A percentile compares a stretch with the other conserved stretches of the same genome.
Conservation (phyloP, 2,888 invertebrate genomes). For the Acronicta aceris region DNA sequence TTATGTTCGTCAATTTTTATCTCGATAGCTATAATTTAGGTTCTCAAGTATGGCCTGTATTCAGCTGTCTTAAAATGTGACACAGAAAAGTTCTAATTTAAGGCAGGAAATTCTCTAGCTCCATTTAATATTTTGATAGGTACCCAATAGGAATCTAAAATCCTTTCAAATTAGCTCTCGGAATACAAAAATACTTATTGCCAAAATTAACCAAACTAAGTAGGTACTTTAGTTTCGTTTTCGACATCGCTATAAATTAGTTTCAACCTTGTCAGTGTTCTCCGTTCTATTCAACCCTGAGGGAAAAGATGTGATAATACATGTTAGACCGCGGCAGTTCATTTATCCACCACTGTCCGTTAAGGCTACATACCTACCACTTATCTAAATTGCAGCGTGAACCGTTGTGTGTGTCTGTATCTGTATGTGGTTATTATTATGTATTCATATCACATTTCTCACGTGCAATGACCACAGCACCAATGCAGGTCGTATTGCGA, state of each 20-base stretch:
- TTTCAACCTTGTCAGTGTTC: constrained; percentile 17
- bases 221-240: constrained; percentile 2
- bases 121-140: background rate
- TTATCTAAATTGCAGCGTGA: constrained; percentile 61
- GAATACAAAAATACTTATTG: background rate
- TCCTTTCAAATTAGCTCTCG: background rate
- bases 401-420: constrained; percentile 61
- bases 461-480: constrained; percentile 66
- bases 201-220: background rate
- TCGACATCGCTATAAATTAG: constrained; percentile 1
- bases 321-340: constrained; percentile 44
- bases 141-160: background rate
- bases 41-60: constrained; percentile 1
- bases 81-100: background rate
- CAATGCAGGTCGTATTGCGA: constrained; percentile 62
- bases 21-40: constrained; percentile 15
- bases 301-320: constrained; percentile 34
- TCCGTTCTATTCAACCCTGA: constrained; percentile 27
- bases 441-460: constrained; percentile 79
- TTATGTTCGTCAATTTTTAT: constrained; percentile 58
- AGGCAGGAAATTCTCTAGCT: too few relatives aligned
- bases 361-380: constrained; percentile 47
- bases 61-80: background rate
- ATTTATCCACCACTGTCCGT: constrained; percentile 47
- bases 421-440: constrained; percentile 67